Conservation (phyloP, 37 sponge, comb jelly and placozoan genomes). For the Amphimedon queenslandica region DNA sequence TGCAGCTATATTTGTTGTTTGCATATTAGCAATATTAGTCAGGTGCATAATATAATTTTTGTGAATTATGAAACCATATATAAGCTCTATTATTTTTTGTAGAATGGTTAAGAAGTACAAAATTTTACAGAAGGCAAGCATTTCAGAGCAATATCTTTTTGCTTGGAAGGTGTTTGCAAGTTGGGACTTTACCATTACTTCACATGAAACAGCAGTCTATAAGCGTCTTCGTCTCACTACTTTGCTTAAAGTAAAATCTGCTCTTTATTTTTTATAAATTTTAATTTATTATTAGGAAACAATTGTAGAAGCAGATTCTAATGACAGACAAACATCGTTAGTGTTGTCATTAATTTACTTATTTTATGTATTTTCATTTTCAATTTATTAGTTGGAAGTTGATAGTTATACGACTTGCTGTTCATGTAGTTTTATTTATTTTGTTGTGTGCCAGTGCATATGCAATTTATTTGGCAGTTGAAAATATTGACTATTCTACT, state of each 20-base stretch:
- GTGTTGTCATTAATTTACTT: background rate
- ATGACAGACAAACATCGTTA: too few relatives aligned
- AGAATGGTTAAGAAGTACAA: constrained; percentile 56
- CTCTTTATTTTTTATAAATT: background rate
- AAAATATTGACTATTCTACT: constrained; percentile 17
- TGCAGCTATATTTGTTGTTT: constrained; percentile 37
- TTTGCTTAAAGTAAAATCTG: constrained; percentile 29
- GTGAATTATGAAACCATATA: background rate
- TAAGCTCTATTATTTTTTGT: too few relatives aligned
- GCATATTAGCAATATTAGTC: constrained; percentile 32
- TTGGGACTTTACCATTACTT: constrained; percentile 73
- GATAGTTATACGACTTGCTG: constrained; percentile 19
- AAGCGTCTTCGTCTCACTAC: constrained; percentile 30
- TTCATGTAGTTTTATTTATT: constrained; percentile 16
- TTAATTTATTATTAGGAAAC: constrained; percentile 17
- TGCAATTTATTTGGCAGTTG: constrained; percentile 60
- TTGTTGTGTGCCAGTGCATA: constrained; percentile 51
- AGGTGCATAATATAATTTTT: too few relatives aligned
- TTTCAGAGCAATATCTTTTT: constrained; percentile 46
- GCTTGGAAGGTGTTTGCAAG: constrained; percentile 57
- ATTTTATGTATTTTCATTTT: background rate
- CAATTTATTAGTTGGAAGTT: constrained; percentile 1
- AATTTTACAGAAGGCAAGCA: constrained; percentile 28
- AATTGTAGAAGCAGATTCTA: constrained; percentile 16
- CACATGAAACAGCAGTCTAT: constrained; percentile 14